Base-by-base conservation (phyloP, 1,140 invertebrate species). In the Diabrotica virgifera region DNA sequence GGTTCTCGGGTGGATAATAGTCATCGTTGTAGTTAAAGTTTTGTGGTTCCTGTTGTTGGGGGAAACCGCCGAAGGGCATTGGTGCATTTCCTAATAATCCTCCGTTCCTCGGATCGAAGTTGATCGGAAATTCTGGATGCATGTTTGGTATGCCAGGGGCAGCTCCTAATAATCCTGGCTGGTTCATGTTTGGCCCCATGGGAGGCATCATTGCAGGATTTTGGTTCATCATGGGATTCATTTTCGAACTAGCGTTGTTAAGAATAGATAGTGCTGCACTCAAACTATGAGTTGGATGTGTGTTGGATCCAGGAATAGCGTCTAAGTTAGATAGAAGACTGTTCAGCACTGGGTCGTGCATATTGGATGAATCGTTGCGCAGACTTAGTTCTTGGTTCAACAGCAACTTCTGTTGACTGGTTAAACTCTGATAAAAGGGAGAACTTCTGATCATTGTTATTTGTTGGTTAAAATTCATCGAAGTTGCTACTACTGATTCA, bases 321-420 rank as follows among this genome's bases (percentile, higher is more conserved):
- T 77, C 76, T 12, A 88, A 80, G 76, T 82, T 84, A 63, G 82
- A 80, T 6, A 85, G 82, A 2, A 89, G 82, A 46, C 82, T 77
- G 4, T 84, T 84, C 68, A 89, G 74, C 5, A 78, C 68, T 6
- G 77, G 76, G 61, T 79, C 78, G 46, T 75, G 68, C 7, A 66
- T 64, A 10, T 75, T 72, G 13, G 62, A 71, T 52, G 74, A 69
- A 52, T 77, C 74, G 40, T 35, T 65, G 36, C 69, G 58, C 14
- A 55, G 53, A 4, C 76, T 70, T 36, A 79, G 56, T 74, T 87
- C 81, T 71, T 87, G 85, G 74, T 88, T 89, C 0, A 87, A 82
- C 73, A 86, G 83, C 67, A 89, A 83, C 77, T 88, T 89, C 71
- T 87, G 85, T 61, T 86, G 87, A 54, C 85, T 86, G 61, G 85